Percentiles rank a stretch among this genome's conserved stretches.
phyloP scores from a whole-genome alignment of 2,113 vertebrate genomes.

The Ctenomys sociabilis region DNA sequence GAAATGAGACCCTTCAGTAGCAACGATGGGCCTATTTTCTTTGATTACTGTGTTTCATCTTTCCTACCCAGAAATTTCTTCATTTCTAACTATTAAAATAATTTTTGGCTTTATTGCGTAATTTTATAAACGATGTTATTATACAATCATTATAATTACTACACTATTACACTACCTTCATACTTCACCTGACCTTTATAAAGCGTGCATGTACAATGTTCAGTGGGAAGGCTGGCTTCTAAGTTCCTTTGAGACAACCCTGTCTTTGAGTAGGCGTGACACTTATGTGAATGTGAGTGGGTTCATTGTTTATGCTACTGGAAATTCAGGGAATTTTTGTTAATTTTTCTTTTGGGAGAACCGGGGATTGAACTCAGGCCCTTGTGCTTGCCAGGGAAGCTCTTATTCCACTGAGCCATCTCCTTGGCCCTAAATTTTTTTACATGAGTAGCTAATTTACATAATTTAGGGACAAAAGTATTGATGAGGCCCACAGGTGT shows the following conservation, averaged over 20 bases:
- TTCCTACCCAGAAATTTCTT: constrained; percentile 15
- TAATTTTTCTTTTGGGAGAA: background rate
- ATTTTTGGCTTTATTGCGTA: background rate
- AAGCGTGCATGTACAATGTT: background rate
- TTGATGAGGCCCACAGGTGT: background rate
- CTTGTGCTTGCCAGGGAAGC: no score
- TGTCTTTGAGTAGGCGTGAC: background rate
- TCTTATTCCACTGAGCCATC: no score
- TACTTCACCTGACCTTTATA: background rate
- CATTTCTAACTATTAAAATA: background rate
- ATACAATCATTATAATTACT: background rate
- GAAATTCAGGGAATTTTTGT: background rate
- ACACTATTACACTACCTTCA: background rate
- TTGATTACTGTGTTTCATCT: background rate
- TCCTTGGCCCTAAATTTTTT: no score
- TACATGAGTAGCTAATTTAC: background rate
- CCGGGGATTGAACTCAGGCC: no score
- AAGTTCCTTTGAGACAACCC: background rate
- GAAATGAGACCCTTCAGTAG: background rate
- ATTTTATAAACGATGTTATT: background rate
- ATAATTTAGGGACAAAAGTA: background rate
- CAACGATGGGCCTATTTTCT: background rate
- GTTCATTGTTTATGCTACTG: background rate
- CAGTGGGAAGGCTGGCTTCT: background rate
- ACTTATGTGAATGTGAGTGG: background rate